These are phyloP conservation scores for Hydriomena furcata DNA, from an alignment of 2,888 invertebrate genomes.

Conservation along the genomic window DNA sequence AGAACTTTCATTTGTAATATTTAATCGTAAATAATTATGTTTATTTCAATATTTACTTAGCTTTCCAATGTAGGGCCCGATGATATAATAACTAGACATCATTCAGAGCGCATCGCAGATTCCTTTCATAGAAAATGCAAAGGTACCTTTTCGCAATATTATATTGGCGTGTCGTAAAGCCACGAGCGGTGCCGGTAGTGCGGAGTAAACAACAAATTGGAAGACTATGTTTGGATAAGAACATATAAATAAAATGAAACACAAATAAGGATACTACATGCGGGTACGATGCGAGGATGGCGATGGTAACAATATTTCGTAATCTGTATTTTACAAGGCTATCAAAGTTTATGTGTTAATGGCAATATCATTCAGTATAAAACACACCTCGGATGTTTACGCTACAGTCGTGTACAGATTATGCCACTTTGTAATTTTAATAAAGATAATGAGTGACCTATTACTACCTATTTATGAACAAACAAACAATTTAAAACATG, in stretches of 20 bases:
- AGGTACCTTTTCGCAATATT: not conserved
- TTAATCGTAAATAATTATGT: too few relatives aligned
- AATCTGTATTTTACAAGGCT: conserved; percentile 12
- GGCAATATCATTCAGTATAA: conserved; percentile 11
- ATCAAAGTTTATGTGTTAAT: conserved; percentile 21
- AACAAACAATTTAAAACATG: not conserved
- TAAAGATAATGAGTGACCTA: not conserved
- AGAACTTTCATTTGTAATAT: too few relatives aligned
- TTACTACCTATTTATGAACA: not conserved
- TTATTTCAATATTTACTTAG: too few relatives aligned
- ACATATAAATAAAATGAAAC: conserved; percentile 19
- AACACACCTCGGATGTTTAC: not conserved
- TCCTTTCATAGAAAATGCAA: too few relatives aligned
- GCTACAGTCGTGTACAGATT: too few relatives aligned
- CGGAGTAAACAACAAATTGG: conserved; percentile 33
- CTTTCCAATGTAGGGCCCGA: too few relatives aligned
- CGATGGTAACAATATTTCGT: not conserved
- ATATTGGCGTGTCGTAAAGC: too few relatives aligned
- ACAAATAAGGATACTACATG: conserved; percentile 33
- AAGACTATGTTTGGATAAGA: conserved; percentile 26
- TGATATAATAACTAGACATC: too few relatives aligned
- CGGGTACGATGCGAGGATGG: conserved; percentile 9
- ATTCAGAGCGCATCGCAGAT: too few relatives aligned
- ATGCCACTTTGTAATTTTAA: too few relatives aligned
- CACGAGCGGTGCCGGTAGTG: not conserved